Conservation (phyloP, 2,797 vertebrate genomes). For the Alcedo atthis region DNA sequence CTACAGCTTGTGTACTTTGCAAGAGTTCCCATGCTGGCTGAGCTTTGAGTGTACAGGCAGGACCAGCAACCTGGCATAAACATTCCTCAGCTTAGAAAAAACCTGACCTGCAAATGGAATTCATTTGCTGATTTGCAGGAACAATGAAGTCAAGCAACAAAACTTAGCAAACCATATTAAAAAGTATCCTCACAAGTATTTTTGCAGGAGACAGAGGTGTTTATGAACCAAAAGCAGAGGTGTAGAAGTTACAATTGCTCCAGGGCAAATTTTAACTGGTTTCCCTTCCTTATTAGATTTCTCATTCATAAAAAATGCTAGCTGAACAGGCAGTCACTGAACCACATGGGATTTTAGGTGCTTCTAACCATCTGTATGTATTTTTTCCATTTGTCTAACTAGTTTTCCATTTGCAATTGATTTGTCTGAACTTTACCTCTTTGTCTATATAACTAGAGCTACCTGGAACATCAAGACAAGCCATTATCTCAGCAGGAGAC, state of each 20-base stretch:
- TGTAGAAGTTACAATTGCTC: constrained; percentile 32
- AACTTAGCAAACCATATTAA: constrained; percentile 40
- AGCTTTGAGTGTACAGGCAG: neutral
- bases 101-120: constrained; percentile 31
- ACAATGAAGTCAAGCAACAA: constrained; percentile 54
- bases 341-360: constrained; percentile 34
- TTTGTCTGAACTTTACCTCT: constrained; percentile 7
- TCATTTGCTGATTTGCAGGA: constrained; percentile 54
- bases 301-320: constrained; percentile 57
- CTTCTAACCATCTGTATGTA: neutral
- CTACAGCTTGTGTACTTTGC: neutral
- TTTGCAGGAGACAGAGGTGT: constrained; percentile 54
- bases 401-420: neutral
- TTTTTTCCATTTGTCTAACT: constrained; percentile 3
- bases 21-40: neutral
- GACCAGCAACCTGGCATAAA: constrained; percentile 16
- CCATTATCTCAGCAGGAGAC: neutral
- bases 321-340: constrained; percentile 26
- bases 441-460: constrained; percentile 7
- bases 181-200: constrained; percentile 50
- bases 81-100: neutral
- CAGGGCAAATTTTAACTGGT: constrained; percentile 44
- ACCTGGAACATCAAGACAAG: neutral
- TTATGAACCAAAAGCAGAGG: constrained; percentile 36
- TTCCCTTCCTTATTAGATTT: constrained; percentile 43